Percentiles rank a stretch among this genome's conserved stretches.
Conservation (phyloP, 2,797 vertebrate species). For the Podarcis lilfordi region DNA sequence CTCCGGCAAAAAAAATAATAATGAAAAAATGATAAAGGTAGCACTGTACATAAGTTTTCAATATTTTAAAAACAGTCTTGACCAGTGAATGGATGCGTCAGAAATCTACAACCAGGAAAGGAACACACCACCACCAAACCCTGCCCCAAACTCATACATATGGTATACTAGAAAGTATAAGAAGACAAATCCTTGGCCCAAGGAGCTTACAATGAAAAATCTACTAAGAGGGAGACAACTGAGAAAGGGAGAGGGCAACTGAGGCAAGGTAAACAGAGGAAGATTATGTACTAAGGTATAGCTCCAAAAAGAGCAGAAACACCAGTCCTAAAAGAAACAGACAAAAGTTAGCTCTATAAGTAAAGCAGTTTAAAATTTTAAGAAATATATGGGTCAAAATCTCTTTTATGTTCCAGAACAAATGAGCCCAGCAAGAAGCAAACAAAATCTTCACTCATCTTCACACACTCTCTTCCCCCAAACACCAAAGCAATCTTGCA, state of each 20-base stretch:
- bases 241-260: not conserved
- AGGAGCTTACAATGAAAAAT: not conserved
- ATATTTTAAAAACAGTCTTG: not conserved
- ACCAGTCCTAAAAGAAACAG: not conserved
- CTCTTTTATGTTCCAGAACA: not conserved
- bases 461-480: not conserved
- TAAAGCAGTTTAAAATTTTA: not conserved
- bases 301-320: not conserved
- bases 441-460: not conserved
- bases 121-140: not conserved
- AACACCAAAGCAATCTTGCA: not conserved
- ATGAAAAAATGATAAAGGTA: no score
- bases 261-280: not conserved
- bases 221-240: not conserved
- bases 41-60: not conserved
- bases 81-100: no score
- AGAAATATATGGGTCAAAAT: conserved; percentile 3
- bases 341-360: not conserved
- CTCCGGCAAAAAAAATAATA: no score
- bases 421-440: not conserved
- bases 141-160: not conserved
- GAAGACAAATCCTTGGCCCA: not conserved
- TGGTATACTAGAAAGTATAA: not conserved
- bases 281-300: not conserved
- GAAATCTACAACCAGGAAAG: not conserved